Evolutionary conservation across 2,888 invertebrate genomes (phyloP).

Genomic region (Drosophila greeni): DNA sequence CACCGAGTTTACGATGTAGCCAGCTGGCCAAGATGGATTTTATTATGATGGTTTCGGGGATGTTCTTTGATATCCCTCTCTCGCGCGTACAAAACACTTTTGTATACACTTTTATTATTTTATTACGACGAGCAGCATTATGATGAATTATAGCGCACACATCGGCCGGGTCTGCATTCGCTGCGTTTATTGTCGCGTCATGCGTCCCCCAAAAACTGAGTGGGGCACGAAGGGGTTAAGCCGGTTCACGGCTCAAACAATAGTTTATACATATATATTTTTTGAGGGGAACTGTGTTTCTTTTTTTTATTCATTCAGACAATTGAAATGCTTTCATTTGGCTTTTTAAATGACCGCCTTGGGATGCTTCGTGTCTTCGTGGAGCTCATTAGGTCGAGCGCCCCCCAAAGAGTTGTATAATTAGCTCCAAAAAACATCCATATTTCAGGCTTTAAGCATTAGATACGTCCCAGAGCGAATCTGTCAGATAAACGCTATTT

Average conservation of each 20-base stretch:
- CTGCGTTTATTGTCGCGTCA: conserved; percentile 46
- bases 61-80: conserved; percentile 32
- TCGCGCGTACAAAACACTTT: conserved; percentile 33
- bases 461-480: conserved; percentile 41
- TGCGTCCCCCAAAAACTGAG: conserved; percentile 15
- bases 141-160: conserved; percentile 18
- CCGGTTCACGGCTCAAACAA: conserved; percentile 18
- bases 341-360: conserved; percentile 31
- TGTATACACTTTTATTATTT: conserved; percentile 56
- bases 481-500: conserved; percentile 66
- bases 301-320: conserved; percentile 24
- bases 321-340: conserved; percentile 59
- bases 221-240: conserved; percentile 31
- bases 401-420: conserved; percentile 55
- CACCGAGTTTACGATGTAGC: conserved; percentile 36
- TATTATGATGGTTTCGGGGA: conserved; percentile 37
- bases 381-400: conserved; percentile 62
- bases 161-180: conserved; percentile 24
- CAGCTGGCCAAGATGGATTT: conserved; percentile 53
- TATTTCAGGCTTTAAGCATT: conserved; percentile 16
- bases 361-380: conserved; percentile 30
- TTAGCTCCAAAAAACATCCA: conserved; percentile 40
- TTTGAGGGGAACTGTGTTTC: background rate
- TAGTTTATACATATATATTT: conserved; percentile 22
- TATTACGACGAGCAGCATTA: conserved; percentile 41